Conservation (phyloP, 1,140 invertebrate species). For the Hylyphantes graminicola region DNA sequence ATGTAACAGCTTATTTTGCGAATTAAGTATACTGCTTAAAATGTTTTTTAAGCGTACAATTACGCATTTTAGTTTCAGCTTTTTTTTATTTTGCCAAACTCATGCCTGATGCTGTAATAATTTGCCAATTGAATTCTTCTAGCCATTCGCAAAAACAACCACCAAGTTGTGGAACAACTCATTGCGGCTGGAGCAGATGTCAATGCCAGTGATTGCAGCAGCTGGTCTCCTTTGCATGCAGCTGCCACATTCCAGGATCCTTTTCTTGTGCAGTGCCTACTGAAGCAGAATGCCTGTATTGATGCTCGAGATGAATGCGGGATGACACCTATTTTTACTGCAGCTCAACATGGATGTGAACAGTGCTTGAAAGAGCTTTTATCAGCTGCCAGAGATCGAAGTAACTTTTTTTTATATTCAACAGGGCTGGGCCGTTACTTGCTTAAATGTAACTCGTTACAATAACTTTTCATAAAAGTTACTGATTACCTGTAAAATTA, state of each 20-base stretch:
- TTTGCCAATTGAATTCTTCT: not conserved
- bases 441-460: too few species aligned
- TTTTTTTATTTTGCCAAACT: too few species aligned
- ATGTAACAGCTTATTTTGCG: too few species aligned
- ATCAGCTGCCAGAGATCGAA: slow-evolving; percentile 62
- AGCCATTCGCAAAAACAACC: slow-evolving; percentile 21
- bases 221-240: slow-evolving; percentile 65
- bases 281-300: slow-evolving; percentile 65
- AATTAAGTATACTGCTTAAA: too few species aligned
- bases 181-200: slow-evolving; percentile 62
- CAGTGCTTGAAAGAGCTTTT: slow-evolving; percentile 65
- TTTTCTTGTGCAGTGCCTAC: slow-evolving; percentile 62
- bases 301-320: slow-evolving; percentile 65
- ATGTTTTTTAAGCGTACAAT: too few species aligned
- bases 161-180: slow-evolving; percentile 45
- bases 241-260: slow-evolving; percentile 63
- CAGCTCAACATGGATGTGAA: slow-evolving; percentile 66
- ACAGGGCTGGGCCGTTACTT: too few species aligned
- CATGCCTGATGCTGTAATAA: too few species aligned
- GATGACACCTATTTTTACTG: slow-evolving; percentile 67
- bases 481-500: too few species aligned
- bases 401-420: slow-evolving; percentile 37
- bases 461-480: too few species aligned
- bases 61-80: too few species aligned
- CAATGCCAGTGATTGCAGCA: slow-evolving; percentile 64